Percentiles rank a stretch among this genome's conserved stretches.
These are phyloP conservation scores for Pituophis catenifer DNA, from an alignment of 2,113 vertebrate genomes.

Conservation along the genomic window DNA sequence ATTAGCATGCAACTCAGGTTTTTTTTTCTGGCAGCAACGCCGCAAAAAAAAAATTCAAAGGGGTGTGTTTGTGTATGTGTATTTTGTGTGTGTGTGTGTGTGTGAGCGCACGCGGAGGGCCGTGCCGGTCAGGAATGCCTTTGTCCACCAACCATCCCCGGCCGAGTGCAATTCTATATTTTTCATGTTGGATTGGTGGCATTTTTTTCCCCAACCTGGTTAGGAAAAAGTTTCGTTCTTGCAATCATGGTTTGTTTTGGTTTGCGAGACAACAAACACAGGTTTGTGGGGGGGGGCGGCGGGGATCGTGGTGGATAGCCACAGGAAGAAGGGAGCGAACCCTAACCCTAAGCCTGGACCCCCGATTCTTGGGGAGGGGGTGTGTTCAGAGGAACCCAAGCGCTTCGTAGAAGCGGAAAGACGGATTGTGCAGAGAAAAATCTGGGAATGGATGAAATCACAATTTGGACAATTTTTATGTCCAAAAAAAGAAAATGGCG, in stretches of 20 bases:
- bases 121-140: too few species aligned
- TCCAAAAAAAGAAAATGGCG: too few species aligned
- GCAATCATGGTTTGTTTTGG: neutral
- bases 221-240: neutral
- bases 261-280: neutral
- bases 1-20: neutral
- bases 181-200: rapidly evolving
- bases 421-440: neutral
- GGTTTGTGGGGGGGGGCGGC: neutral
- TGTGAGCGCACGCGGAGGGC: neutral
- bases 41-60: neutral
- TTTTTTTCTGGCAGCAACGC: neutral
- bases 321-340: neutral
- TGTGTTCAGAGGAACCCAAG: neutral
- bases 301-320: neutral
- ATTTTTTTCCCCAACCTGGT: neutral
- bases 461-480: neutral
- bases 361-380: neutral
- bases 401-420: neutral
- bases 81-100: too few species aligned
- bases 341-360: neutral
- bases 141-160: neutral
- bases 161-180: neutral
- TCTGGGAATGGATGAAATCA: neutral
- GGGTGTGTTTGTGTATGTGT: neutral